Evolutionary conservation across 2,113 vertebrate genomes (phyloP).

Genomic region (Odontophorus gujanensis): DNA sequence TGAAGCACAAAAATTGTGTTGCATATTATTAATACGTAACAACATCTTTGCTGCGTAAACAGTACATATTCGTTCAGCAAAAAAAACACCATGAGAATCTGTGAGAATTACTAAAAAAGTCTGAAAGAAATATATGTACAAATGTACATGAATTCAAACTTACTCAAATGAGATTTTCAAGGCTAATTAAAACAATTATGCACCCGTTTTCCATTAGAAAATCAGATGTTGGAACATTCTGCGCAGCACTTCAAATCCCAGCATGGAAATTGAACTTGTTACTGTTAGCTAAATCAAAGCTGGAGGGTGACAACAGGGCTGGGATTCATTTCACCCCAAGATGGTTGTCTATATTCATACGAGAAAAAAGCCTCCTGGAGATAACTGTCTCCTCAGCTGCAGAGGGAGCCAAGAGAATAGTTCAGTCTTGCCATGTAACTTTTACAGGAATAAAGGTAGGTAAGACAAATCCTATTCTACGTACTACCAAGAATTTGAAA

Average conservation of each 20-base stretch:
- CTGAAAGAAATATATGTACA: not conserved
- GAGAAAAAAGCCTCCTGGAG: conserved; percentile 62
- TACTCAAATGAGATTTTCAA: conserved; percentile 33
- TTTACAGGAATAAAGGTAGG: conserved; percentile 16
- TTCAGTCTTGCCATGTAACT: not conserved
- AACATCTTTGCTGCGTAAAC: not conserved
- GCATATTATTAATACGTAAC: not conserved
- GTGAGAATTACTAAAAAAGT: not conserved
- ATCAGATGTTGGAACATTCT: conserved; percentile 16
- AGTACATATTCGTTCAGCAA: not conserved
- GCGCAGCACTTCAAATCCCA: conserved; percentile 49
- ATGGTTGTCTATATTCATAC: conserved; percentile 64
- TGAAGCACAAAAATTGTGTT: not conserved
- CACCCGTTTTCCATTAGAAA: conserved; percentile 18
- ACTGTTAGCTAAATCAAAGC: conserved; percentile 48
- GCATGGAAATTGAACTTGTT: conserved; percentile 10
- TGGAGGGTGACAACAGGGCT: conserved; percentile 47
- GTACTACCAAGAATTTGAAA: not conserved
- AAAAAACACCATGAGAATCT: not conserved
- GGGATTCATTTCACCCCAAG: conserved; percentile 61
- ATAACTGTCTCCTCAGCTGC: conserved; percentile 50
- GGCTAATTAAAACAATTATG: conserved; percentile 27
- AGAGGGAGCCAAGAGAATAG: conserved; percentile 60
- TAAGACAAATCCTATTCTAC: conserved; percentile 6
- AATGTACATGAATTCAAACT: not conserved